Evolutionary conservation across 2,113 vertebrate genomes (phyloP).

Genomic region (Riparia riparia): DNA sequence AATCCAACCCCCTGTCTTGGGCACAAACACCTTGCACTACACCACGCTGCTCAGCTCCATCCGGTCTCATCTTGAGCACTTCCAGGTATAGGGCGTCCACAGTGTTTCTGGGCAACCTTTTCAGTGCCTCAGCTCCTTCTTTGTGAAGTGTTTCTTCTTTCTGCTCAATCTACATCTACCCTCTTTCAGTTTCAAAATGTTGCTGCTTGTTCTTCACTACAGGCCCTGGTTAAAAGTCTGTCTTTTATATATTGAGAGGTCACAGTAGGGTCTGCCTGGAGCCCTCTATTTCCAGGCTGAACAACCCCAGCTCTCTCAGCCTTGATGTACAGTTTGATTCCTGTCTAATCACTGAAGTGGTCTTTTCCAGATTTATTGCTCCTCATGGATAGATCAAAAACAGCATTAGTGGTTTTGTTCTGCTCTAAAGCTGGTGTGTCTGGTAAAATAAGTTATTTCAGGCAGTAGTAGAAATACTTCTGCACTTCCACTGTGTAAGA

Average conservation of each 20-base stretch:
- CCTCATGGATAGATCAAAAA: neutral
- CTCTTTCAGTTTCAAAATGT: neutral
- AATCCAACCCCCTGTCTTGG: neutral
- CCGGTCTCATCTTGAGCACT: neutral
- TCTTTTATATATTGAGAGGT: neutral
- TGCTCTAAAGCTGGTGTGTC: neutral
- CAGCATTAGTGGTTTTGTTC: neutral
- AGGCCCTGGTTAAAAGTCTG: neutral
- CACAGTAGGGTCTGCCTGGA: rapidly evolving
- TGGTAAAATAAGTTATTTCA: neutral
- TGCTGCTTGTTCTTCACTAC: neutral
- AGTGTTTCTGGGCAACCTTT: neutral
- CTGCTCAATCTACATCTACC: neutral
- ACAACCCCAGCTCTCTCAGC: neutral
- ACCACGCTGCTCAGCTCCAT: neutral
- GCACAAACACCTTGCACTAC: neutral
- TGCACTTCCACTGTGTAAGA: neutral
- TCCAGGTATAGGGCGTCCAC: neutral
- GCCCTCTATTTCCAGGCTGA: neutral
- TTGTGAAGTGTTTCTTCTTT: neutral
- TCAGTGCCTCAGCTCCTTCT: neutral
- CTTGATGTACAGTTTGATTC: neutral
- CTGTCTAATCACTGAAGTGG: neutral
- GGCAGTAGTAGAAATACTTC: neutral
- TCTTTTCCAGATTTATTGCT: neutral